A percentile compares a stretch with the other conserved stretches of the same genome.
These are phyloP conservation scores for Pyrocoelia pectoralis DNA, from an alignment of 2,888 invertebrate genomes.

Conservation along the genomic window DNA sequence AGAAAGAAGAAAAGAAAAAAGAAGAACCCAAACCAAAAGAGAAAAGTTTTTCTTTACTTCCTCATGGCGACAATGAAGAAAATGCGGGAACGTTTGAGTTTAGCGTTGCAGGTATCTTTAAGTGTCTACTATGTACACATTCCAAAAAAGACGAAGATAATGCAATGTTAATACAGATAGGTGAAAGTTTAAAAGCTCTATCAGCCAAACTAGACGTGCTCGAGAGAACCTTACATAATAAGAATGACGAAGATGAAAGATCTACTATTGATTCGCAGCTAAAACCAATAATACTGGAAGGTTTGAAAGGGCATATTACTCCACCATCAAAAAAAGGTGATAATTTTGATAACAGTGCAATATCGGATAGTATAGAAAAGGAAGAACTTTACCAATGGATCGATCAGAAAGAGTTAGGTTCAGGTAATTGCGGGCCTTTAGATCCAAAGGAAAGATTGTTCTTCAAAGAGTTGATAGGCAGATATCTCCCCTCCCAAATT, in stretches of 20 bases:
- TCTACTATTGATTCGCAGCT: slow-evolving; percentile 52
- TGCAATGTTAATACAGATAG: slow-evolving; percentile 54
- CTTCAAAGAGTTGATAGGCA: slow-evolving; percentile 79
- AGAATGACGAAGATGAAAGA: neutral
- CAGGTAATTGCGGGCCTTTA: slow-evolving; percentile 73
- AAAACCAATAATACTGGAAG: slow-evolving; percentile 40
- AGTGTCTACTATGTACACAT: slow-evolving; percentile 63
- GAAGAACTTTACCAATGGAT: slow-evolving; percentile 65
- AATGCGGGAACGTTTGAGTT: slow-evolving; percentile 63
- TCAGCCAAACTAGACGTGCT: slow-evolving; percentile 20
- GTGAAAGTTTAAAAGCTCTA: slow-evolving; percentile 28
- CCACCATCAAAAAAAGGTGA: slow-evolving; percentile 29
- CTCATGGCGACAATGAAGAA: slow-evolving; percentile 47
- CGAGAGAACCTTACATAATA: slow-evolving; percentile 7
- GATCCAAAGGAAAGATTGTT: slow-evolving; percentile 73
- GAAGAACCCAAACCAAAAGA: slow-evolving; percentile 82
- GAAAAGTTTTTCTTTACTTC: slow-evolving; percentile 53
- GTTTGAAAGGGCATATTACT: slow-evolving; percentile 40
- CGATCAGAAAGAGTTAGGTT: slow-evolving; percentile 70
- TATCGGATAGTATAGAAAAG: slow-evolving; percentile 56
- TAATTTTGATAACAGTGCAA: slow-evolving; percentile 64
- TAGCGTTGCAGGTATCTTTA: slow-evolving; percentile 64
- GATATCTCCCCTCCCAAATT: slow-evolving; percentile 79
- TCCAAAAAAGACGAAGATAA: slow-evolving; percentile 59
- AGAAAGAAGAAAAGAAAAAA: slow-evolving; percentile 56